Percentiles rank a stretch among this genome's conserved stretches.
phyloP scores from a whole-genome alignment of 92 coral and sea anemone genomes.

The Pocillopora grandis region DNA sequence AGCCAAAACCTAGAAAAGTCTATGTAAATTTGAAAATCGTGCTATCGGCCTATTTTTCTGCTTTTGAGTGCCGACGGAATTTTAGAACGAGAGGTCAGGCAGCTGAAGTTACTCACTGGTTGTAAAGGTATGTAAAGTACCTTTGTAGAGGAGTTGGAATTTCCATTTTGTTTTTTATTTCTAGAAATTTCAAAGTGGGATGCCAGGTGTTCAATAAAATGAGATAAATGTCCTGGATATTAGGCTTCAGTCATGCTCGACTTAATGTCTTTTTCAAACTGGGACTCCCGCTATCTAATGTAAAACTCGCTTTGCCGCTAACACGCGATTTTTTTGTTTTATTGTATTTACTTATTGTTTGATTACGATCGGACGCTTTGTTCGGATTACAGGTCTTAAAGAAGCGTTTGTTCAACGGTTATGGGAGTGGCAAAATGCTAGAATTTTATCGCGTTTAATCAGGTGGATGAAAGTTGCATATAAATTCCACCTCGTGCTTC shows the following conservation, averaged over 20 bases:
- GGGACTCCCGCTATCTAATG: neutral
- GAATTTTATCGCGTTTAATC: neutral
- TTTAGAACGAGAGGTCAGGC: neutral
- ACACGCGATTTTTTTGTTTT: slow-evolving; percentile 19
- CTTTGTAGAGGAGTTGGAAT: neutral
- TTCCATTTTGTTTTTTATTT: slow-evolving; percentile 7
- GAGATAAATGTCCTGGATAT: slow-evolving; percentile 18
- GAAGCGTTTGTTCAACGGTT: neutral
- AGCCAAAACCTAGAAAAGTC: no score
- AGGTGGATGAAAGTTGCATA: neutral
- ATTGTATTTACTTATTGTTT: neutral
- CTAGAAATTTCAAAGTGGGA: slow-evolving; percentile 22
- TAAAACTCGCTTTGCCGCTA: slow-evolving; percentile 1
- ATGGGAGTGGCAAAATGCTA: neutral
- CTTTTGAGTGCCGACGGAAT: neutral
- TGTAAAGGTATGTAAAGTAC: neutral
- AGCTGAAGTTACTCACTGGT: slow-evolving; percentile 8
- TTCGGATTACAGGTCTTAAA: neutral
- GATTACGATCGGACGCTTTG: neutral
- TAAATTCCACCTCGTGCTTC: neutral
- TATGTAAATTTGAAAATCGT: neutral
- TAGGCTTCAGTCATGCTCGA: slow-evolving; percentile 25
- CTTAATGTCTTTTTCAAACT: neutral
- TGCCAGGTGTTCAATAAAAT: slow-evolving; percentile 17
- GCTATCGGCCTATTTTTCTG: neutral